Conservation (phyloP, 2,797 vertebrate species). For the Arctocebus calabarensis region DNA sequence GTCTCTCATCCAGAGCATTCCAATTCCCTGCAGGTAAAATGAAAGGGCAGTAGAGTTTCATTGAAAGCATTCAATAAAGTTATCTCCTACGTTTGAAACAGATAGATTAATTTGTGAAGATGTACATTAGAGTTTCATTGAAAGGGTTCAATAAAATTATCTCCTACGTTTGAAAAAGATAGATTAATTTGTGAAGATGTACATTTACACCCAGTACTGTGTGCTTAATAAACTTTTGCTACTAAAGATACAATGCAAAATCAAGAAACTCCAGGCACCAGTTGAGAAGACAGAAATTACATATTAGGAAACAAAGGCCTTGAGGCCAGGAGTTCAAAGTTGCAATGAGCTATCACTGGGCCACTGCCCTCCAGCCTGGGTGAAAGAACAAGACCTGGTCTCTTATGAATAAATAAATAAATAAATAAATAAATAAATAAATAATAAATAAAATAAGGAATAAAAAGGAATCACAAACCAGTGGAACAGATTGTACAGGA, state of each 20-base stretch:
- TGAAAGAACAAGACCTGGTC: background rate
- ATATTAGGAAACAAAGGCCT: background rate
- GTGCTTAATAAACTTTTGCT: background rate
- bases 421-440: background rate
- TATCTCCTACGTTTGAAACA: background rate
- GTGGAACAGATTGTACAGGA: background rate
- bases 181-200: background rate
- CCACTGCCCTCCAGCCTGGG: background rate
- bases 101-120: background rate
- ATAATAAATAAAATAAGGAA: background rate
- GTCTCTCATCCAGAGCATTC: background rate
- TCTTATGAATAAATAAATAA: background rate
- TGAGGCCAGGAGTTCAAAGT: background rate
- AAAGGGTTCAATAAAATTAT: background rate
- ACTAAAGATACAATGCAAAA: background rate
- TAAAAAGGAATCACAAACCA: background rate
- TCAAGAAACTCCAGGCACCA: background rate
- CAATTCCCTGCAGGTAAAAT: background rate
- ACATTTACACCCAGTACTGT: background rate
- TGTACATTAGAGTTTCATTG: background rate
- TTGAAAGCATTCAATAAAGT: background rate
- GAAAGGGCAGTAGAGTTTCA: background rate
- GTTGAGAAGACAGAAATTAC: background rate
- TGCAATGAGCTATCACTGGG: background rate
- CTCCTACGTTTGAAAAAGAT: background rate